Conservation (phyloP, 2,888 invertebrate species). For the Caenorhabditis wallacei region DNA sequence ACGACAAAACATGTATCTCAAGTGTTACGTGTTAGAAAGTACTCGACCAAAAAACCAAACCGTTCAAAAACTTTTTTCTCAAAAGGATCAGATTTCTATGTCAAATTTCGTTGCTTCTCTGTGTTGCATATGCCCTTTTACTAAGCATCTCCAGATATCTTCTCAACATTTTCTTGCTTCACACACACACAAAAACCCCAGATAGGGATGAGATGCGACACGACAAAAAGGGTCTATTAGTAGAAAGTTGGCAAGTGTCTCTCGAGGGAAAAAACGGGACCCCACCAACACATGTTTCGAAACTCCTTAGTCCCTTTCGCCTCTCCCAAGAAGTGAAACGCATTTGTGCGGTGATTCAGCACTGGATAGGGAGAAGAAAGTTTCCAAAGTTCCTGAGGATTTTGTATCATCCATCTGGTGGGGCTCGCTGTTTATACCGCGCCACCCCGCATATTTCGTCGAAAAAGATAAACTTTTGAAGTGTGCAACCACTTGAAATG, state of each 20-base stretch:
- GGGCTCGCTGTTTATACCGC: constrained; percentile 56
- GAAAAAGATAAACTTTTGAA: constrained; percentile 62
- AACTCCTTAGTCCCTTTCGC: constrained; percentile 24
- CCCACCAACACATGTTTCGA: constrained; percentile 43
- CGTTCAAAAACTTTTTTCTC: neutral
- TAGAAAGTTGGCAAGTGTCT: constrained; percentile 67
- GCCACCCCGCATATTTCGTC: constrained; percentile 54
- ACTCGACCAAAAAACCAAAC: neutral
- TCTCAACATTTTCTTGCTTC: constrained; percentile 31
- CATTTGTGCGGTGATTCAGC: constrained; percentile 54
- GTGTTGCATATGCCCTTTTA: constrained; percentile 15
- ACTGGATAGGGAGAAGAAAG: constrained; percentile 18
- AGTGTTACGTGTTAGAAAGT: neutral
- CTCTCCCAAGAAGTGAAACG: constrained; percentile 23
- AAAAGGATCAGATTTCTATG: neutral
- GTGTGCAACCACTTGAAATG: constrained; percentile 62
- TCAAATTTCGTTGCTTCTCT: neutral
- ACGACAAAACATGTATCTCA: neutral
- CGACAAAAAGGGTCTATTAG: constrained; percentile 67
- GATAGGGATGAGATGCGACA: constrained; percentile 41
- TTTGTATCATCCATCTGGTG: constrained; percentile 50
- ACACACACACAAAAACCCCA: constrained; percentile 16
- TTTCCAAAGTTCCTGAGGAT: constrained; percentile 20
- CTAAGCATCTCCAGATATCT: constrained; percentile 15
- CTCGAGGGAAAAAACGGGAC: constrained; percentile 52